Conservation (phyloP, 2,888 invertebrate species). For the Stictocephala bisonia region DNA sequence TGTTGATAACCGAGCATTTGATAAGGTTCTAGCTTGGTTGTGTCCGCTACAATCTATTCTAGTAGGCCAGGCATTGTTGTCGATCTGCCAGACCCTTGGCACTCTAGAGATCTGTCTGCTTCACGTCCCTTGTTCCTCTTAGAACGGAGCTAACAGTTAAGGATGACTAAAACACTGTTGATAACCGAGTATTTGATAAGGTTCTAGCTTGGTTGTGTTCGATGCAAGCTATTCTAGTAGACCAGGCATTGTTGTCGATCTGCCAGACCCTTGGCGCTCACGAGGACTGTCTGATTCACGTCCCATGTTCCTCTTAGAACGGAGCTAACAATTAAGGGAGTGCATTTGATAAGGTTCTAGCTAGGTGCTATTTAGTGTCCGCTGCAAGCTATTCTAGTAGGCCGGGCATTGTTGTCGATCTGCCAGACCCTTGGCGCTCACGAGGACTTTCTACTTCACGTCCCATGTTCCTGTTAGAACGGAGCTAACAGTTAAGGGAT, state of each 20-base stretch:
- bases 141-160: no score
- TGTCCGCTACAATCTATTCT: not conserved
- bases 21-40: not conserved
- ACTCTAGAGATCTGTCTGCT: no score
- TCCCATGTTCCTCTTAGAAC: no score
- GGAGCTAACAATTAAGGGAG: no score
- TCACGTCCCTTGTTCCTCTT: no score
- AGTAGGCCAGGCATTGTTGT: slow-evolving; percentile 24
- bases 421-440: slow-evolving; percentile 14
- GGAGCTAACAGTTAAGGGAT: no score
- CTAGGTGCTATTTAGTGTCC: not conserved
- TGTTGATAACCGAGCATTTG: not conserved
- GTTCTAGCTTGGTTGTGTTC: not conserved
- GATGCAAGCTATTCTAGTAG: slow-evolving; percentile 10
- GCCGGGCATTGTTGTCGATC: slow-evolving; percentile 12
- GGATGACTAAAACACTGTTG: no score
- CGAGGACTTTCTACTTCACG: no score
- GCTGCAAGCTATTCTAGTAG: slow-evolving; percentile 11
- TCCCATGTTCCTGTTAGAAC: no score
- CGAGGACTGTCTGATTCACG: no score
- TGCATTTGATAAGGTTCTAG: not conserved
- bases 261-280: slow-evolving; percentile 14
- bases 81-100: slow-evolving; percentile 13
- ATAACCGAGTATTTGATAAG: not conserved
- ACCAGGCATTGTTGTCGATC: slow-evolving; percentile 10